phyloP scores from a whole-genome alignment of 2,888 invertebrate species.

The Taphrorychus bicolor region DNA sequence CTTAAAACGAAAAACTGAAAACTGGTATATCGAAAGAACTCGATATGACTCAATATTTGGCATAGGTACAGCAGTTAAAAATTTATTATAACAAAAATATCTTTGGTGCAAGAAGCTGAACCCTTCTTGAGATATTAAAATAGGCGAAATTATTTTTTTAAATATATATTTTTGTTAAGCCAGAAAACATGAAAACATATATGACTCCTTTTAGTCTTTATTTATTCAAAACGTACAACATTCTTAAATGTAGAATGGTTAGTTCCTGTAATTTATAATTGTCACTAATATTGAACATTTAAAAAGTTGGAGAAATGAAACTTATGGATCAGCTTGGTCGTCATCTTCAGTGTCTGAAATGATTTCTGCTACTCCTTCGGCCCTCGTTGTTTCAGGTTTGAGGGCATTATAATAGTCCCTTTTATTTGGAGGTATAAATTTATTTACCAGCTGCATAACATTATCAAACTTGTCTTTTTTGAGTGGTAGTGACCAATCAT shows the following conservation, averaged over 20 bases:
- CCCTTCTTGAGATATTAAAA: slow-evolving; percentile 7
- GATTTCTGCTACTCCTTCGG: too few relatives aligned
- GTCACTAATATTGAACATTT: not conserved
- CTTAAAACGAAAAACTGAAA: not conserved
- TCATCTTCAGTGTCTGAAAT: too few relatives aligned
- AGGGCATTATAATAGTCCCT: too few relatives aligned
- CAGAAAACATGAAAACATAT: not conserved
- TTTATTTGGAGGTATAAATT: slow-evolving; percentile 2
- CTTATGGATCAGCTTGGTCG: too few relatives aligned
- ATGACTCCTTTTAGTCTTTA: not conserved
- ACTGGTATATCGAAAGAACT: slow-evolving; percentile 1
- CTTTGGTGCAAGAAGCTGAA: not conserved
- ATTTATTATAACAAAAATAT: not conserved
- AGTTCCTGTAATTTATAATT: not conserved
- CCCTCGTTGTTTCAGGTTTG: too few relatives aligned
- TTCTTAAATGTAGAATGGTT: not conserved
- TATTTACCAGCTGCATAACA: slow-evolving; percentile 2
- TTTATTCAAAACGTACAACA: not conserved
- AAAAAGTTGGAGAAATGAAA: too few relatives aligned
- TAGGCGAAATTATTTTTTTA: not conserved
- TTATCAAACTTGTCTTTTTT: slow-evolving; percentile 3
- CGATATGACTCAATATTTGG: slow-evolving; percentile 3
- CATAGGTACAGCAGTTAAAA: not conserved
- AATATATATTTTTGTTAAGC: not conserved
- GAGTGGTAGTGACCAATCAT: not conserved